A percentile compares a stretch with the other conserved stretches of the same genome.
Conservation (phyloP, 2,113 vertebrate genomes). For the Chaetodon trifascialis region DNA sequence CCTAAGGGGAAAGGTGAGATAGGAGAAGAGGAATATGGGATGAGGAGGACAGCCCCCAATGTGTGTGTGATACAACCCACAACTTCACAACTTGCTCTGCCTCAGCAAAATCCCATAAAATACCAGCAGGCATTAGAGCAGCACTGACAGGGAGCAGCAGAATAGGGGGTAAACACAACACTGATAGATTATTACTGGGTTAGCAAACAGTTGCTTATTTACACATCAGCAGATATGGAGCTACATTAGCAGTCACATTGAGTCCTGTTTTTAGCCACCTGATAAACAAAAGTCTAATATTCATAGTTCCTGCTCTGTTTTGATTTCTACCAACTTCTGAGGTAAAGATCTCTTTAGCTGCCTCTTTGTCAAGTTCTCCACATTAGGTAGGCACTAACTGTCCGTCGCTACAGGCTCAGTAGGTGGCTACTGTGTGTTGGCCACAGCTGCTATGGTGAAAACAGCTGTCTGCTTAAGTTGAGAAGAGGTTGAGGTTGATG, state of each 20-base stretch:
- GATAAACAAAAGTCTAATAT: too few species aligned
- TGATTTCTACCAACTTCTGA: too few species aligned
- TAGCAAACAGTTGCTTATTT: background rate
- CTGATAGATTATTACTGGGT: background rate
- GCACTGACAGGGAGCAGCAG: background rate
- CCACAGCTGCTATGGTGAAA: too few species aligned
- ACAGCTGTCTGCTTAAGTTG: too few species aligned
- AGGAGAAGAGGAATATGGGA: background rate
- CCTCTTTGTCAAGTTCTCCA: too few species aligned
- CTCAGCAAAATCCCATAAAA: background rate
- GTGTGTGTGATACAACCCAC: slow-evolving; percentile 13
- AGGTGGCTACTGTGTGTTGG: too few species aligned
- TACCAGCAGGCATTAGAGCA: background rate
- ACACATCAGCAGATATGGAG: background rate
- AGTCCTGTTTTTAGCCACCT: too few species aligned
- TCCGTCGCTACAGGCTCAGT: too few species aligned
- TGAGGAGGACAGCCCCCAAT: background rate
- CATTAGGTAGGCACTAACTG: too few species aligned
- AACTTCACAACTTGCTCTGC: background rate
- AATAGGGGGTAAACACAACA: background rate
- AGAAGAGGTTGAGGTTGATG: too few species aligned
- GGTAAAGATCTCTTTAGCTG: too few species aligned
- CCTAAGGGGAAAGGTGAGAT: background rate
- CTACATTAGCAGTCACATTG: background rate
- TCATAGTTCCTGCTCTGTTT: too few species aligned